Conservation (phyloP, 2,113 vertebrate genomes). For the Tenrec ecaudatus region DNA sequence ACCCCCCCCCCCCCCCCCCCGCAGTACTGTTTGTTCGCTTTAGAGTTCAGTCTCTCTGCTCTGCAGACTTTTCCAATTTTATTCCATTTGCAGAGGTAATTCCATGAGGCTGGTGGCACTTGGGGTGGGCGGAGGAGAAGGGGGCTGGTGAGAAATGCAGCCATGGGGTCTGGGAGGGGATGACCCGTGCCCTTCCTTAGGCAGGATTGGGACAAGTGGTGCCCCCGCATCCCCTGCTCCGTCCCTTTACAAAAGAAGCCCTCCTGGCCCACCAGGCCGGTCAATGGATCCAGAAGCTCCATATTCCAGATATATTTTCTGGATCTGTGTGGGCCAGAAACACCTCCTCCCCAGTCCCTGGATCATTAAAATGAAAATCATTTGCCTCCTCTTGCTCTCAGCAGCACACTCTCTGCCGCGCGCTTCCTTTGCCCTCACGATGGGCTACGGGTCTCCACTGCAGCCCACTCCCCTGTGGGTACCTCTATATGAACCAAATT, state of each 20-base stretch:
- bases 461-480: accelerated
- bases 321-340: background rate
- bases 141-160: background rate
- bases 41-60: background rate
- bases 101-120: too few relatives aligned
- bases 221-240: too few relatives aligned
- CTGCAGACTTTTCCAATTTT: background rate
- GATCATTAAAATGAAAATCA: background rate
- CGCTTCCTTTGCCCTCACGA: accelerated
- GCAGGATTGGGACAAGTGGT: background rate
- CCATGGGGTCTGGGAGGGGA: accelerated
- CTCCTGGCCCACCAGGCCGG: too few relatives aligned
- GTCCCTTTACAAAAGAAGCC: accelerated
- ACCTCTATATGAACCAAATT: accelerated
- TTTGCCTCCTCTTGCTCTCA: background rate
- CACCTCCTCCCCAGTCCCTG: background rate
- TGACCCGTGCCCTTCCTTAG: background rate
- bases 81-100: background rate
- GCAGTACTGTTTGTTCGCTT: background rate
- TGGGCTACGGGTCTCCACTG: accelerated
- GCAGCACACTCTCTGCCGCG: too few relatives aligned
- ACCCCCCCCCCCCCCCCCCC: too few relatives aligned
- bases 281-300: too few relatives aligned
- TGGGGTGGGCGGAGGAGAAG: background rate
- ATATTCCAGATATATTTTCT: background rate